Base-by-base conservation (phyloP, 2,113 vertebrate species). In the Petrocephalus zakoni region DNA sequence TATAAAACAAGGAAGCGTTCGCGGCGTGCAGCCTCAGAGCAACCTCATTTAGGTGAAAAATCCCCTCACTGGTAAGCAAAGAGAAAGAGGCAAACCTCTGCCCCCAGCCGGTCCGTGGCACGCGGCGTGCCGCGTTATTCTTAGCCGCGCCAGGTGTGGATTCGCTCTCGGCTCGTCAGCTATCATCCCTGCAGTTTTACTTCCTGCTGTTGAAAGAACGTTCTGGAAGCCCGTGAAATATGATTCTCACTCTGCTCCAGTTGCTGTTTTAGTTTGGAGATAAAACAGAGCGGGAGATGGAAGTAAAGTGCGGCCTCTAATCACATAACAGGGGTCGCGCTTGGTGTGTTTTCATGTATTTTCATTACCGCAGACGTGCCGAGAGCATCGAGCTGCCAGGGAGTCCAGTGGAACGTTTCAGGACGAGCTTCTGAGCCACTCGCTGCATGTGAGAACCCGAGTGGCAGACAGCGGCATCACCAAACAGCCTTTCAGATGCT, bases 21-120 rank as follows among this genome's bases (percentile, higher is more conserved):
- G 72, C 5, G 34, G 25, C 34, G 34, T 4, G 6, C n/a, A 37
- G n/a, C 25, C 49, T 86, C 49, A 55, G 34, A 86, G 52, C 84
- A 22, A 86, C 51, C 84, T 55, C 84, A 86, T 86, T 86, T 86
- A 86, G 52, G 22, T 85, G 15, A 85, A 53, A 86, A 55, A 86
- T 34, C 84, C 52, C 22, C 17, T 2, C 22, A 58, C 37, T 42
- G 9, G 8, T 21, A 46, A 19, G 34, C 21, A 87, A 37, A 61
- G 19, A 87, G 56, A 22, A 47, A 46, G 46, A 64, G 46, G 34
- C 17, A 47, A 21, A 37, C 15, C 37, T 37, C 29, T 58, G n/a
- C 55, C n/a, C 34, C 56, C 7, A 19, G 42, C 47, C 49, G n/a
- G 21, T 15, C 7, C 21, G 22, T 42, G 53, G 34, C 55, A 58